Evolutionary conservation across 2,797 vertebrate genomes (phyloP), one percentile per base, ranked within the genome.

Genomic region (Chrysocyon brachyurus): DNA sequence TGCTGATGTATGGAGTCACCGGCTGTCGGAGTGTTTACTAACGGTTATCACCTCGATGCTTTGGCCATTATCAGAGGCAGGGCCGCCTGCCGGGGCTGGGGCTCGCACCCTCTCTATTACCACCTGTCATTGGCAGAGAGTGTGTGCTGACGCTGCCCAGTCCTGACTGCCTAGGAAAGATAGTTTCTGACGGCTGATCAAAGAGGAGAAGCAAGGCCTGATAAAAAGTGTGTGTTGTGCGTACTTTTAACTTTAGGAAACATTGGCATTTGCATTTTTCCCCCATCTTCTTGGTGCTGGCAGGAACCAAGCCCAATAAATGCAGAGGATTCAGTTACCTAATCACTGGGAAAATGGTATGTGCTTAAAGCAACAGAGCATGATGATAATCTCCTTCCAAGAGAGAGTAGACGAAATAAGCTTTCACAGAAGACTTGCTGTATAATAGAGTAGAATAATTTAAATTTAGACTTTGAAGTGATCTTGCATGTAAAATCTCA

Each of bases 111-210:
- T 99, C 99, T 99, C 99, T 99, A 99, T 99, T 99, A 99, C 99
- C 98, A 99, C 99, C 98, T 99, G 99, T 99, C 99, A 99, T 99
- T 99, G 99, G 99, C 98, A 96, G 97, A 96, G 98, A 99, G 99
- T 99, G 98, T 99, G 98, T 88, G 54, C 98, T 99, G 99, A 99
- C 96, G 98, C 98, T 99, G 98, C 97, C 98, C 99, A 99, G 99
- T 98, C 98, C 98, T 96, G 85, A 92, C 87, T 87, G 98, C 97
- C 98, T 96, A 97, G 98, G 98, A 98, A 96, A 99, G 99, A 99
- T 99, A 99, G 99, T 99, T 99, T 98, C 98, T 99, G 99, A 99
- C 99, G 98, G 98, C 98, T 99, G 99, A 99, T 99, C 99, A 99
- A 99, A 99, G 99, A 98, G 98, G 97, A 98, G 98, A 98, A 98